These are phyloP conservation scores for Rhodophaea formosa DNA, from an alignment of 2,888 invertebrate species.

Conservation along the genomic window DNA sequence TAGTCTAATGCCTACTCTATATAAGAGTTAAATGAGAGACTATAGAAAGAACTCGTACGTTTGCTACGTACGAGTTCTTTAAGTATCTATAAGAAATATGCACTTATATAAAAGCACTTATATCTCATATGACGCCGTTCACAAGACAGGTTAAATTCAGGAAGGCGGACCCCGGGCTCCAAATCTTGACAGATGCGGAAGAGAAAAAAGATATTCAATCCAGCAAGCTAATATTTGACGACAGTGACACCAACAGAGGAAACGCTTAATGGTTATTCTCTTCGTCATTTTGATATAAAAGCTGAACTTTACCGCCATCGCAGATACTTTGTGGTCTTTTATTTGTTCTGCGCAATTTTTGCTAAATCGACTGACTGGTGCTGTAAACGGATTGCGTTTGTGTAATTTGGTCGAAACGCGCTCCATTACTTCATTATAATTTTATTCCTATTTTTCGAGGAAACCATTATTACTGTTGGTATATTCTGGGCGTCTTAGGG, in stretches of 20 bases:
- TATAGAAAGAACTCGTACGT: too few relatives aligned
- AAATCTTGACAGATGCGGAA: not conserved
- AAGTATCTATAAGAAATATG: too few relatives aligned
- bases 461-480: too few relatives aligned
- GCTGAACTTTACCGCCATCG: conserved; percentile 58
- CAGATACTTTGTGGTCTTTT: conserved; percentile 47
- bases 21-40: too few relatives aligned
- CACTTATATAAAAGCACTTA: too few relatives aligned
- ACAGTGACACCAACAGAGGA: conserved; percentile 40
- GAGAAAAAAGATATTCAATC: not conserved
- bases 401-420: conserved; percentile 38
- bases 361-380: conserved; percentile 43
- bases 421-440: conserved; percentile 7
- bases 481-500: too few relatives aligned
- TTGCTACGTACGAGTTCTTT: too few relatives aligned
- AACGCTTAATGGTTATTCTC: conserved; percentile 69
- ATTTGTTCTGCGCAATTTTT: conserved; percentile 56
- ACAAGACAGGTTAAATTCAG: too few relatives aligned
- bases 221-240: not conserved
- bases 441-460: not conserved
- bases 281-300: conserved; percentile 57
- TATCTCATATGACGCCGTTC: too few relatives aligned
- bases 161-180: too few relatives aligned
- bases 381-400: conserved; percentile 43
- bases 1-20: too few relatives aligned